Evolutionary conservation across 2,888 invertebrate genomes (phyloP).

Genomic region (Aspidapion aeneum): DNA sequence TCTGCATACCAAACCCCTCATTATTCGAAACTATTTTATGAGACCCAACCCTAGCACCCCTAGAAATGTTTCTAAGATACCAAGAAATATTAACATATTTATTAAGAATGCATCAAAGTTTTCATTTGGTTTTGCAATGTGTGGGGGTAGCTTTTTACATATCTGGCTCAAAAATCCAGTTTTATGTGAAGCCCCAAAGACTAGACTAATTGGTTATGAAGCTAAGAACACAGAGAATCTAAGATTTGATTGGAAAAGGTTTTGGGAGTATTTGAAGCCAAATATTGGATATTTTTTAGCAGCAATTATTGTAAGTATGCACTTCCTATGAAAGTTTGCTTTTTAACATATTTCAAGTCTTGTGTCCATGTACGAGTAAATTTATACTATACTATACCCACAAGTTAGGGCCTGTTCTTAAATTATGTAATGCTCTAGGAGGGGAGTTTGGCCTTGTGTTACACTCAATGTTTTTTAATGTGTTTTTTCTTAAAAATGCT

Average conservation of each 20-base stretch:
- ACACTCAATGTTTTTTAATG: too few relatives aligned
- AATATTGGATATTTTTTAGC: conserved; percentile 73
- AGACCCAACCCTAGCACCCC: neutral
- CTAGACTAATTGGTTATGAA: conserved; percentile 42
- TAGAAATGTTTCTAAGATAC: neutral
- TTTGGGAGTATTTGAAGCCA: conserved; percentile 70
- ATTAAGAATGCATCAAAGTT: neutral
- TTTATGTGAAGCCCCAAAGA: conserved; percentile 38
- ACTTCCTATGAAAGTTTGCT: too few relatives aligned
- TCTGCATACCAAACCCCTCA: neutral
- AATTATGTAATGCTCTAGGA: too few relatives aligned
- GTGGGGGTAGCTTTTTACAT: conserved; percentile 27
- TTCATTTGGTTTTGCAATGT: neutral
- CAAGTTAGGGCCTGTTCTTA: too few relatives aligned
- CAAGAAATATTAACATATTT: neutral
- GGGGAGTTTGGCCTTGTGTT: too few relatives aligned
- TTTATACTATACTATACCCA: too few relatives aligned
- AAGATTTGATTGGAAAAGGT: conserved; percentile 74
- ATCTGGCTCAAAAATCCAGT: conserved; percentile 29
- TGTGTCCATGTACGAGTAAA: too few relatives aligned
- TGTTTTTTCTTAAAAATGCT: too few relatives aligned
- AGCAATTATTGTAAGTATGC: conserved; percentile 70
- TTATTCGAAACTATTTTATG: neutral
- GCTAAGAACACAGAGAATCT: conserved; percentile 49
- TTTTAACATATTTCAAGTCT: too few relatives aligned